These are phyloP conservation scores for Scrobipalpa atriplicella DNA, from an alignment of 2,888 invertebrate genomes.

Conservation along the genomic window DNA sequence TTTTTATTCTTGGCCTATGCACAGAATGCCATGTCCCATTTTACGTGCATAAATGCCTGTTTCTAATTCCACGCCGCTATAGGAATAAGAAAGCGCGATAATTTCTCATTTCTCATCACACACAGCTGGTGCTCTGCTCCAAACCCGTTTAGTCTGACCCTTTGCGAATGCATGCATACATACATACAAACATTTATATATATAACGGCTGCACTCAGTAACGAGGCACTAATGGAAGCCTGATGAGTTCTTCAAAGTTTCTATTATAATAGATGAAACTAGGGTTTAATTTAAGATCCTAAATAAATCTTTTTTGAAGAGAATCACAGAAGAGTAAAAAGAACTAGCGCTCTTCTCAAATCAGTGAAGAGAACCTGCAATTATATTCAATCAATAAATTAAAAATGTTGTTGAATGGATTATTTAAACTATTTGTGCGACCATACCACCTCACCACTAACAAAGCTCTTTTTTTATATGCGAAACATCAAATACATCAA, in stretches of 20 bases:
- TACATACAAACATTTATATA: not conserved
- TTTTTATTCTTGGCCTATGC: no score
- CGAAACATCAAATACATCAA: no score
- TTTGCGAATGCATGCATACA: not conserved
- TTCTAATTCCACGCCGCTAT: not conserved
- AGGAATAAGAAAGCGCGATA: not conserved
- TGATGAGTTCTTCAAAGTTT: constrained; percentile 6
- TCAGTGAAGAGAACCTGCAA: no score
- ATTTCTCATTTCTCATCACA: constrained; percentile 8
- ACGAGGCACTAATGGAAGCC: constrained; percentile 18
- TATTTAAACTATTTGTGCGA: no score
- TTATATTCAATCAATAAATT: no score
- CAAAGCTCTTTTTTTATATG: no score
- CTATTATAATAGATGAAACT: not conserved
- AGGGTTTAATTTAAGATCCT: not conserved
- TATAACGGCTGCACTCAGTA: not conserved
- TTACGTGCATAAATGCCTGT: not conserved
- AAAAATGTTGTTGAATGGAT: no score
- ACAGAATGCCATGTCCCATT: no score
- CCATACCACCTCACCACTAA: no score
- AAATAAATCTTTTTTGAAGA: no score
- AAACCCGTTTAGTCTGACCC: constrained; percentile 7
- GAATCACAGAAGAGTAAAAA: no score
- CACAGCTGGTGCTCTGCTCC: not conserved
- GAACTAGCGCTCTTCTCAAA: no score